These are phyloP conservation scores for Chrysolina americana DNA, from an alignment of 2,888 invertebrate species.

Conservation along the genomic window DNA sequence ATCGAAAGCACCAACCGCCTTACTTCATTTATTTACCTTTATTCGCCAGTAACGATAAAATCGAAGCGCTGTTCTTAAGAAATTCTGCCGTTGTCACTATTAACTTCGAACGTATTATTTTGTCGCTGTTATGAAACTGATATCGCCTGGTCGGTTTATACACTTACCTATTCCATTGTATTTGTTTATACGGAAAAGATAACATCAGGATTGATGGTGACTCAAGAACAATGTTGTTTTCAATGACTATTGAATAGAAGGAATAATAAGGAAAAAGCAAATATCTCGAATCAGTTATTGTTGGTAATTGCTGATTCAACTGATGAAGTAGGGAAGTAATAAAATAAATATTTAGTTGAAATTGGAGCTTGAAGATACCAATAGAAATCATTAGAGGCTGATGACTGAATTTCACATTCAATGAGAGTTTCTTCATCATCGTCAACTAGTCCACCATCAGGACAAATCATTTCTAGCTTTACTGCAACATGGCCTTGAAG, in stretches of 20 bases:
- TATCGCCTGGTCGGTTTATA: constrained; percentile 5
- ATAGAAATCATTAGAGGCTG: no score
- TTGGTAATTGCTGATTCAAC: neutral
- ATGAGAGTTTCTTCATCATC: no score
- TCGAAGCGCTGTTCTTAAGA: constrained; percentile 44
- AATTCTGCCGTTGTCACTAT: constrained; percentile 36
- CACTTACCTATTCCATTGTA: constrained; percentile 23
- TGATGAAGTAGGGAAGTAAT: no score
- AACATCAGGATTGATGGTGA: constrained; percentile 33
- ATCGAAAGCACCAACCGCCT: constrained; percentile 32
- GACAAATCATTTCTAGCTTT: no score
- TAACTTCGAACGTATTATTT: constrained; percentile 32
- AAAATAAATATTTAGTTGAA: no score
- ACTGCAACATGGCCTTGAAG: no score
- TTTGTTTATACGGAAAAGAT: constrained; percentile 33
- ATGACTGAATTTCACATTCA: no score
- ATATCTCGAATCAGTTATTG: neutral
- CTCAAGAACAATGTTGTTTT: constrained; percentile 26
- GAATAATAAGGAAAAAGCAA: no score
- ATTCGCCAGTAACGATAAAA: constrained; percentile 42
- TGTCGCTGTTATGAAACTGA: constrained; percentile 34
- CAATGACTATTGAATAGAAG: constrained; percentile 1
- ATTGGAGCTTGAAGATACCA: no score
- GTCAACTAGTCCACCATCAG: no score
- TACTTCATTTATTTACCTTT: constrained; percentile 41